Conservation (phyloP, 2,113 vertebrate species). For the Varanus salvator region DNA sequence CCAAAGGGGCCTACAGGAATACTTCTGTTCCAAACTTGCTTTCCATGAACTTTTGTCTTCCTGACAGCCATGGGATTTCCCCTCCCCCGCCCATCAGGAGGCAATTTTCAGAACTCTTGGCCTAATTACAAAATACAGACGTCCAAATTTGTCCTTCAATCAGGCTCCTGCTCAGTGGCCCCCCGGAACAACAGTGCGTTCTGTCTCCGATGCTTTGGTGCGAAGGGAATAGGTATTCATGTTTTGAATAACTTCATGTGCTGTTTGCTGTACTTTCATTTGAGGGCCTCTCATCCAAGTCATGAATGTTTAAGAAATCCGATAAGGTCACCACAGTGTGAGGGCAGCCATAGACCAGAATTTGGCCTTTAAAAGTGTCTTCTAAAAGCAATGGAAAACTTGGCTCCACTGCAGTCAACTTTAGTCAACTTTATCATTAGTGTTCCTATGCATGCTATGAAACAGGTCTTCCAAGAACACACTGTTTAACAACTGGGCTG, state of each 20-base stretch:
- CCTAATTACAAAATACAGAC: not conserved
- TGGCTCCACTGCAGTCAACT: not conserved
- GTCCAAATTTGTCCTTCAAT: not conserved
- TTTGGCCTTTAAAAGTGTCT: slow-evolving; percentile 19
- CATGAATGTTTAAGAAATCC: slow-evolving; percentile 24
- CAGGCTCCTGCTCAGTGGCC: slow-evolving; percentile 12
- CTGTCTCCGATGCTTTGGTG: not conserved
- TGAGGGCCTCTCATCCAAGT: not conserved
- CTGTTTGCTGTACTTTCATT: not conserved
- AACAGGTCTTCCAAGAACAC: not conserved
- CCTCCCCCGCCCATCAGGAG: not conserved
- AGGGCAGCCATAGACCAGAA: not conserved
- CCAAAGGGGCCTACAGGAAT: not conserved
- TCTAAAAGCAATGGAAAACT: slow-evolving; percentile 17
- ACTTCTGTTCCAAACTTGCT: not conserved
- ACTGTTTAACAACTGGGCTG: not conserved
- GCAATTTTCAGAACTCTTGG: not conserved
- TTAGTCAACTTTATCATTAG: not conserved
- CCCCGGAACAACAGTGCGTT: not conserved
- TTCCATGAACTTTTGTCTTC: not conserved
- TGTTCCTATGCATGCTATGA: not conserved
- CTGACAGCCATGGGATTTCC: not conserved
- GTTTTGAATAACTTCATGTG: not conserved
- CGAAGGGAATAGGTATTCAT: not conserved
- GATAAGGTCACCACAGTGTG: slow-evolving; percentile 20